Percentiles rank a stretch among this genome's conserved stretches.
Evolutionary conservation across 2,113 vertebrate genomes (phyloP).

Genomic region (Crotalus tigris): DNA sequence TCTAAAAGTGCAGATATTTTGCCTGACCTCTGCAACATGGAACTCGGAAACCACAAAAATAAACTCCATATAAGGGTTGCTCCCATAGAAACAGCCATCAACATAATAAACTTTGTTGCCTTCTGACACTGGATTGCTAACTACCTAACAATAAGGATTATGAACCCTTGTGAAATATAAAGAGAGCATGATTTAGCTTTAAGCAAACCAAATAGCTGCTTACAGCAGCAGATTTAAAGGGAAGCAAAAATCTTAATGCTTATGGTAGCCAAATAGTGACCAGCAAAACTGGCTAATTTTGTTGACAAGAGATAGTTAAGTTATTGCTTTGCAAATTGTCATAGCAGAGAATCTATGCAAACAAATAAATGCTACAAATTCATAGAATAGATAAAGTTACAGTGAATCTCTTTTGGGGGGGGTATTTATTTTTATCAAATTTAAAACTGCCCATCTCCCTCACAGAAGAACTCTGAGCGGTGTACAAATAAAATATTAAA

Average conservation of each 20-base stretch:
- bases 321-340: background rate
- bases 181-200: background rate
- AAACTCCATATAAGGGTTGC: background rate
- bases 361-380: background rate
- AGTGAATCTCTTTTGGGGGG: background rate
- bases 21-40: background rate
- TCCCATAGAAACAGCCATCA: slow-evolving; percentile 6
- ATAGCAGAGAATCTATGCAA: background rate
- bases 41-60: background rate
- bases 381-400: background rate
- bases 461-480: background rate
- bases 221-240: background rate
- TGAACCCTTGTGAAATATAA: slow-evolving; percentile 34
- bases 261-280: background rate
- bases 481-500: background rate
- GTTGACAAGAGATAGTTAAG: background rate
- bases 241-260: background rate
- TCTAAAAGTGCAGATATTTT: background rate
- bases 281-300: background rate
- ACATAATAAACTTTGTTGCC: background rate
- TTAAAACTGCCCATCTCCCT: background rate
- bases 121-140: slow-evolving; percentile 27
- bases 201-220: background rate
- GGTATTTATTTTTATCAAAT: background rate
- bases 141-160: slow-evolving; percentile 31